Evolutionary conservation across 2,888 invertebrate genomes (phyloP).

Genomic region (Blera fallax): DNA sequence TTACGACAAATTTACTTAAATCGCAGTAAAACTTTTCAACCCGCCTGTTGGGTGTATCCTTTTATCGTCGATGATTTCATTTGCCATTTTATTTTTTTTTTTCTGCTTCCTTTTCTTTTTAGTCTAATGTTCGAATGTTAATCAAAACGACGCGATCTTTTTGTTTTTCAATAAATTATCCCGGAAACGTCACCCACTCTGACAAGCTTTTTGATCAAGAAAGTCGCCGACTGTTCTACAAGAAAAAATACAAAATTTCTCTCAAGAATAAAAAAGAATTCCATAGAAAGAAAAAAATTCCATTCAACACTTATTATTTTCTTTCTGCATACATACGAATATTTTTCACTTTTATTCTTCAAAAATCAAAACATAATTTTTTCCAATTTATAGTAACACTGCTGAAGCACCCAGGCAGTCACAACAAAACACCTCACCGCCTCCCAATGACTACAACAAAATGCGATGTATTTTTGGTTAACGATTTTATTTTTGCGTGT

Average conservation of each 20-base stretch:
- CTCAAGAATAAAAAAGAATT: background rate
- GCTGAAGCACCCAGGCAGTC: background rate
- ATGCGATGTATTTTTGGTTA: background rate
- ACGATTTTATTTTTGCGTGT: constrained; percentile 37
- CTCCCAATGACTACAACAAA: background rate
- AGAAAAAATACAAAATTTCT: background rate
- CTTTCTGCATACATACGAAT: background rate
- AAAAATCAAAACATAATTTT: background rate
- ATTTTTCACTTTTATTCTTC: background rate
- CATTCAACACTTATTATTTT: too few relatives aligned
- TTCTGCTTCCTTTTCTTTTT: background rate
- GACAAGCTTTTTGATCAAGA: background rate
- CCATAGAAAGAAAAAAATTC: background rate
- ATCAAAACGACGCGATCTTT: background rate
- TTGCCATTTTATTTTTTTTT: background rate
- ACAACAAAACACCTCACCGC: background rate
- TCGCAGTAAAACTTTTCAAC: background rate
- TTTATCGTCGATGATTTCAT: constrained; percentile 8
- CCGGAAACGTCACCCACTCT: background rate
- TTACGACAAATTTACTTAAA: too few relatives aligned
- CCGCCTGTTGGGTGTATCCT: background rate
- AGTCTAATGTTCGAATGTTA: background rate
- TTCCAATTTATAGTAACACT: background rate
- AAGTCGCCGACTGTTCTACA: background rate
- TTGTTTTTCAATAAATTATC: background rate